Evolutionary conservation across 1,140 invertebrate genomes (phyloP), one percentile per base, ranked within the genome.

Genomic region (Trichonephila inaurata): DNA sequence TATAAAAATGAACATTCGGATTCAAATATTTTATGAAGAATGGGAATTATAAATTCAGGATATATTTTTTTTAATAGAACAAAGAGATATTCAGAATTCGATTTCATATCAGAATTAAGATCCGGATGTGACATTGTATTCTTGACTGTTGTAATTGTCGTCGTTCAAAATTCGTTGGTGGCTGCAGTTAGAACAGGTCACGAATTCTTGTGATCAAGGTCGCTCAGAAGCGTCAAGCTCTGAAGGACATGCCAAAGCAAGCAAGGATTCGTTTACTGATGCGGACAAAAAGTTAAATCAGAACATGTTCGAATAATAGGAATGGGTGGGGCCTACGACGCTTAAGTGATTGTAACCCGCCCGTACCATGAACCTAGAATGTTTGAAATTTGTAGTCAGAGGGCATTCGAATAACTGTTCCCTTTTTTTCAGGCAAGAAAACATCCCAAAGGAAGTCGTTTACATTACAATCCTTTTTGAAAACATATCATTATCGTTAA

Each of bases 381-480:
- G 51, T 24, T 61, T 24, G 82, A 85, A 28, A 85, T 85, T 60
- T 61, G 82, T 61, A 85, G 44, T 44, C 82, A 85, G 51, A 16
- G 19, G 44, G 14, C 82, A 60, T 85, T 61, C 58, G 82, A 85
- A 85, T 85, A 85, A 85, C 82, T 85, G 82, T 85, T 58, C 82
- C 21, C 33, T 85, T 85, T n/a, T n/a, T n/a, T n/a, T 85, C n/a
- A 33, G 82, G 16, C 14, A 85, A 44, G 58, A 10, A 28, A 60
- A 60, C 44, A 85, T 85, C n/a, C 82, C 3, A 60, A 85, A 60
- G n/a, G 44, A 60, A 51, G 58, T 85, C 18, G 44, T 85, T 85
- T 58, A 60, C 51, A 85, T 85, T n/a, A 51, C 44, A 51, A 58
- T 60, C n/a, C 44, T 2, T 85, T 85, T 60, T 85, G 51, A 60